Conservation (phyloP, 2,113 vertebrate species). For the Archilochus colubris region DNA sequence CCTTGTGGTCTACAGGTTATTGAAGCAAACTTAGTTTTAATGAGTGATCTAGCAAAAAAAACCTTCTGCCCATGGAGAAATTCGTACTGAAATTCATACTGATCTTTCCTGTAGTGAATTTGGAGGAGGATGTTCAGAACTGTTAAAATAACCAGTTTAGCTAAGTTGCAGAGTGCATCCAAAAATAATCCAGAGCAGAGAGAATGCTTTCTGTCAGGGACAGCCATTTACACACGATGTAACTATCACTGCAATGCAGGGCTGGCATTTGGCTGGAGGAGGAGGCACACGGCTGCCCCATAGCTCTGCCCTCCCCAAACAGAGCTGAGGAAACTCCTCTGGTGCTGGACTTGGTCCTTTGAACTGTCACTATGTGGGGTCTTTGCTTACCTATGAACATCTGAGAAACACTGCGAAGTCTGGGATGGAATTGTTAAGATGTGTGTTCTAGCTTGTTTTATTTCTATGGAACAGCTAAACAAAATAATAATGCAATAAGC, state of each 20-base stretch:
- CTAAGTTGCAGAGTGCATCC: neutral
- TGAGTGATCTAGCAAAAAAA: neutral
- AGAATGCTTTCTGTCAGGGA: neutral
- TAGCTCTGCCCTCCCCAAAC: neutral
- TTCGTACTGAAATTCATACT: neutral
- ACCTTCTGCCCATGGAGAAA: neutral
- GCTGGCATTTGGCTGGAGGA: neutral
- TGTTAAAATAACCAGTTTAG: neutral
- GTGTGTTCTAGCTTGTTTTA: neutral
- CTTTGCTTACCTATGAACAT: neutral
- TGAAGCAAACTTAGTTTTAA: neutral
- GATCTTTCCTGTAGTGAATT: neutral
- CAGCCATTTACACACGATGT: accelerated
- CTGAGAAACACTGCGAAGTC: neutral
- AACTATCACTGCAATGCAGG: neutral
- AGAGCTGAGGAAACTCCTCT: neutral
- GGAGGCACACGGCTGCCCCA: neutral
- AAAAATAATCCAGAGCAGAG: neutral
- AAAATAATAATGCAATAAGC: neutral
- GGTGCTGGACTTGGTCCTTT: neutral
- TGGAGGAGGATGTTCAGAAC: neutral
- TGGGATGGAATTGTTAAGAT: neutral
- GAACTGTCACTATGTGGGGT: neutral
- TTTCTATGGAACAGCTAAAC: neutral
- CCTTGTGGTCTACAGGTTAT: neutral